A percentile compares a stretch with the other conserved stretches of the same genome.
Conservation (phyloP, 2,113 vertebrate species). For the Riparia riparia region DNA sequence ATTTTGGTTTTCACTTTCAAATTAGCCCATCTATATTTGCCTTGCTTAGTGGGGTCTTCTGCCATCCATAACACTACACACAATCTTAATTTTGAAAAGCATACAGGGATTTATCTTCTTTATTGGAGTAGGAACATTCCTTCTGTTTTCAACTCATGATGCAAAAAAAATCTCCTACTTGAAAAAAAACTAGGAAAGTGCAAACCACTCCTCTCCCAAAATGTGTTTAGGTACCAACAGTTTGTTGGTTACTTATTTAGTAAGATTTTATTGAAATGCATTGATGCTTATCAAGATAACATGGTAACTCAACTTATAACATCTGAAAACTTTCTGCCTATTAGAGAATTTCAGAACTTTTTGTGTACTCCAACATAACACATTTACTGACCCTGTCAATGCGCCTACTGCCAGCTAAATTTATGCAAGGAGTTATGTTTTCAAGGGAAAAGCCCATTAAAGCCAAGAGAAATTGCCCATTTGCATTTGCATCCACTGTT, state of each 20-base stretch:
- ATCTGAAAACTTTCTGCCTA: neutral
- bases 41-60: neutral
- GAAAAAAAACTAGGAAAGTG: neutral
- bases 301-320: neutral
- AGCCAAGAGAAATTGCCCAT: constrained; percentile 3
- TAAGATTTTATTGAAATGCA: neutral
- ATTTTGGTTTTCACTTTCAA: neutral
- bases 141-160: neutral
- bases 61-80: neutral
- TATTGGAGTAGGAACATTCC: neutral
- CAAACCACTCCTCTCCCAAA: neutral
- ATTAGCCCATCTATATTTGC: neutral
- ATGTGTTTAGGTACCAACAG: fast-evolving
- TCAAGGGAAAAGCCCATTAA: constrained; percentile 13
- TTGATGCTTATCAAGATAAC: neutral
- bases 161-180: neutral
- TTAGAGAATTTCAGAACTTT: constrained; percentile 1
- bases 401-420: neutral
- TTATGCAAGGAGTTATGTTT: neutral
- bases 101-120: neutral
- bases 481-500: neutral
- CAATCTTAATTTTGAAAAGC: neutral
- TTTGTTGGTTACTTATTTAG: neutral
- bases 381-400: neutral
- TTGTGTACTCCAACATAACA: neutral